Conservation (phyloP, 2,888 invertebrate species). For the Clanis bilineata region DNA sequence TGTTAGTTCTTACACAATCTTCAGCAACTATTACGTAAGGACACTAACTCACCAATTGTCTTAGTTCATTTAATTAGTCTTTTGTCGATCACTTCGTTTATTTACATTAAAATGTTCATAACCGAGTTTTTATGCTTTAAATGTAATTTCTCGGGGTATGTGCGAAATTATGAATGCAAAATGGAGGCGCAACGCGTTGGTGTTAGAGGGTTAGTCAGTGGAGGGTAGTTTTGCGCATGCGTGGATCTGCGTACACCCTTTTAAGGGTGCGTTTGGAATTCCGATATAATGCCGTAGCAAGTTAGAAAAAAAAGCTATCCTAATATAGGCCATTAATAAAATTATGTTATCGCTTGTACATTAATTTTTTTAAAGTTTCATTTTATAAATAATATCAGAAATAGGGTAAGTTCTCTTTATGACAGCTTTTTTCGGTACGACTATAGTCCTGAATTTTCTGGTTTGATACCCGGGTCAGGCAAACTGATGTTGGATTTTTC, state of each 20-base stretch:
- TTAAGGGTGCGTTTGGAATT: constrained; percentile 48
- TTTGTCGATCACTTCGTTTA: constrained; percentile 35
- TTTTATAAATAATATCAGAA: too few relatives aligned
- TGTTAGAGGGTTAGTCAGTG: constrained; percentile 57
- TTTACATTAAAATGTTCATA: neutral
- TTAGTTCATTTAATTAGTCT: constrained; percentile 22
- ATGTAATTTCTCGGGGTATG: constrained; percentile 18
- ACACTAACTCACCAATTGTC: constrained; percentile 28
- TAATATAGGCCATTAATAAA: too few relatives aligned
- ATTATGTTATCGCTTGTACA: too few relatives aligned
- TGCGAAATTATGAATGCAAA: constrained; percentile 57
- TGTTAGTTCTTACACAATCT: constrained; percentile 23
- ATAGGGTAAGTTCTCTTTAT: too few relatives aligned
- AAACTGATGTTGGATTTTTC: too few relatives aligned
- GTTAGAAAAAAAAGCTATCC: too few relatives aligned
- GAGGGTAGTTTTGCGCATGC: constrained; percentile 52
- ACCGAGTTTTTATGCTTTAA: neutral
- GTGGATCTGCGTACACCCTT: constrained; percentile 40
- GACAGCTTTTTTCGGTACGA: too few relatives aligned
- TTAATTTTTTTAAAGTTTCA: too few relatives aligned
- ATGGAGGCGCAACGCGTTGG: constrained; percentile 54
- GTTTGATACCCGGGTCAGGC: too few relatives aligned
- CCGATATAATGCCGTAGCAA: neutral
- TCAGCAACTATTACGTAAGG: constrained; percentile 48
- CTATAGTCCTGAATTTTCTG: too few relatives aligned